Evolutionary conservation across 2,113 vertebrate genomes (phyloP).

Genomic region (Tor tambroides): DNA sequence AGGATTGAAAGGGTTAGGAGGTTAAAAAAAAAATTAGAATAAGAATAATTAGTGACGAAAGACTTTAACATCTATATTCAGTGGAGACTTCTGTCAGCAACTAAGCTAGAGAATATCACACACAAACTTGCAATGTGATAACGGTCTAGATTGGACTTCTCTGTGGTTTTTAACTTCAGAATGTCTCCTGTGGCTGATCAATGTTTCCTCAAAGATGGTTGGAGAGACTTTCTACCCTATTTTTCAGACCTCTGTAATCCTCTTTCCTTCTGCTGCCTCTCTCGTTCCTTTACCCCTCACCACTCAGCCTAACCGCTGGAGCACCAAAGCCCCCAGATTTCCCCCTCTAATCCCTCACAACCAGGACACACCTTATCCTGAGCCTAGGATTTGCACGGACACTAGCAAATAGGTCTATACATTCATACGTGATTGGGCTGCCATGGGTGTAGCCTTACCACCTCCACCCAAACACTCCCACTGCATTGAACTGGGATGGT

Average conservation of each 20-base stretch:
- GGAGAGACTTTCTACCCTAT: constrained; percentile 45
- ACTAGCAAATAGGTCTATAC: constrained; percentile 54
- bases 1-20: neutral
- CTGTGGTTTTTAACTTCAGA: neutral
- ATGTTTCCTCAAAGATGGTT: constrained; percentile 28
- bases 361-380: constrained; percentile 19
- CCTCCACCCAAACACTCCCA: constrained; percentile 5
- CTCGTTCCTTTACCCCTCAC: constrained; percentile 51
- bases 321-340: constrained; percentile 49
- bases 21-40: neutral
- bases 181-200: constrained; percentile 12
- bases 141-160: constrained; percentile 1
- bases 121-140: neutral
- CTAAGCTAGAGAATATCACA: neutral
- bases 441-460: constrained; percentile 15
- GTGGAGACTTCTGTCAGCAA: neutral
- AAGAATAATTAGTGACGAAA: neutral
- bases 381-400: constrained; percentile 53
- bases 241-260: constrained; percentile 55
- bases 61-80: neutral
- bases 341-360: constrained; percentile 51
- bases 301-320: constrained; percentile 9
- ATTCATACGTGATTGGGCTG: constrained; percentile 31
- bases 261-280: constrained; percentile 41
- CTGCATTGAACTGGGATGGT: neutral